phyloP scores from a whole-genome alignment of 2,888 invertebrate genomes.

The Phortica okadai region DNA sequence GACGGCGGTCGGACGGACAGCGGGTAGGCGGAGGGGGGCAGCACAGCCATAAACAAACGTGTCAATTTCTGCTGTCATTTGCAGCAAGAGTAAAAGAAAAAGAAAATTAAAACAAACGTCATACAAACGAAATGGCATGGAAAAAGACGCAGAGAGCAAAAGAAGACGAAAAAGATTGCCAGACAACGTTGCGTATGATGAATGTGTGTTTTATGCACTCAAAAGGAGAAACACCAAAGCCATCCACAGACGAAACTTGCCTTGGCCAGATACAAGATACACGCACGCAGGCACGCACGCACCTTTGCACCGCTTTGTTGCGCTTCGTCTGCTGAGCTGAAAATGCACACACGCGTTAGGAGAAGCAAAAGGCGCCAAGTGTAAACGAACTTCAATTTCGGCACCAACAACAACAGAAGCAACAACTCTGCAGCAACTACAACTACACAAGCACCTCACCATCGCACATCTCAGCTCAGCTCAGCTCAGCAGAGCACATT shows the following conservation, averaged over 20 bases:
- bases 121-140: not conserved
- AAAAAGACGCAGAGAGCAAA: slow-evolving; percentile 17
- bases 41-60: slow-evolving; percentile 46
- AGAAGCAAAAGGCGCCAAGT: slow-evolving; percentile 4
- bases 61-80: slow-evolving; percentile 60
- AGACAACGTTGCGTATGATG: slow-evolving; percentile 65
- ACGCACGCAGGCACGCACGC: not conserved
- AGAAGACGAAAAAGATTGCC: slow-evolving; percentile 23
- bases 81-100: slow-evolving; percentile 32
- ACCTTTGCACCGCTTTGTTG: not conserved
- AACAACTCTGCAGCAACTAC: not conserved
- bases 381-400: slow-evolving; percentile 20
- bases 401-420: not conserved
- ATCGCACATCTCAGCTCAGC: not conserved
- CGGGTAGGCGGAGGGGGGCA: no score
- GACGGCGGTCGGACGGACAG: no score
- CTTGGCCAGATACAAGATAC: slow-evolving; percentile 57
- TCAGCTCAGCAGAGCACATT: not conserved
- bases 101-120: slow-evolving; percentile 33
- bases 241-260: no score
- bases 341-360: slow-evolving; percentile 7
- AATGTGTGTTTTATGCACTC: slow-evolving; percentile 54
- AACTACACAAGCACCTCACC: slow-evolving; percentile 1
- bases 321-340: not conserved
- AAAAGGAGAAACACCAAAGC: not conserved